These are phyloP conservation scores for Apogon talboti DNA, from an alignment of 2,797 vertebrate species.

Conservation along the genomic window DNA sequence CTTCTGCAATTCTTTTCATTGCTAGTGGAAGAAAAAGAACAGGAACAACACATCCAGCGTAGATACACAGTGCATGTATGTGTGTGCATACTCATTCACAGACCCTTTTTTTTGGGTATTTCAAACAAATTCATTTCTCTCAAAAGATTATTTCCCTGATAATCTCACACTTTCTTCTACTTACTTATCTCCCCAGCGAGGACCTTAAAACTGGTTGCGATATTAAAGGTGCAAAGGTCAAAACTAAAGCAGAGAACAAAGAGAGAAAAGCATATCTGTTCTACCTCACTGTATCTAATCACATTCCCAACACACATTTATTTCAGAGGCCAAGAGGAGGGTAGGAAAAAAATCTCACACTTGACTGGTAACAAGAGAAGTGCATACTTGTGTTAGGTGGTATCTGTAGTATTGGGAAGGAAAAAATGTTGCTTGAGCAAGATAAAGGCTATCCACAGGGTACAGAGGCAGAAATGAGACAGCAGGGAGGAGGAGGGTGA, in stretches of 20 bases:
- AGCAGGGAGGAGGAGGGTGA: slow-evolving; percentile 56
- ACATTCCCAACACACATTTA: slow-evolving; percentile 51
- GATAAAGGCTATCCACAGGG: slow-evolving; percentile 65
- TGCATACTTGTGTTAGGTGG: slow-evolving; percentile 38
- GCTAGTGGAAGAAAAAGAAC: slow-evolving; percentile 40
- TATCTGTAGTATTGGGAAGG: slow-evolving; percentile 34
- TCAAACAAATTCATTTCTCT: slow-evolving; percentile 58
- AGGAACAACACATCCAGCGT: slow-evolving; percentile 43
- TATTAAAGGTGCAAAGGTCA: slow-evolving; percentile 58
- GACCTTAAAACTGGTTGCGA: slow-evolving; percentile 47
- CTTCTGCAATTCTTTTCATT: slow-evolving; percentile 60
- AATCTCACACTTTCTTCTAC: slow-evolving; percentile 61
- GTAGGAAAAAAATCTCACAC: slow-evolving; percentile 44
- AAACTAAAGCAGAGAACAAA: slow-evolving; percentile 56
- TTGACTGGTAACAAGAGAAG: slow-evolving; percentile 58
- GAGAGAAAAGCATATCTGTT: slow-evolving; percentile 43
- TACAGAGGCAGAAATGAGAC: slow-evolving; percentile 50
- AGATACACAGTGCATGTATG: slow-evolving; percentile 19
- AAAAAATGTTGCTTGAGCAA: slow-evolving; percentile 37
- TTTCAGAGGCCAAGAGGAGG: slow-evolving; percentile 40
- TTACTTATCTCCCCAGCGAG: slow-evolving; percentile 68
- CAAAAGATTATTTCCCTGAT: slow-evolving; percentile 68
- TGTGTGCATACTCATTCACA: slow-evolving; percentile 3
- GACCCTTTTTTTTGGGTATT: slow-evolving; percentile 40
- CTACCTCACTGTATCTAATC: slow-evolving; percentile 53